Evolutionary conservation across 2,888 invertebrate species (phyloP), one percentile per base, ranked within the genome.

Genomic region (Megastigmus dorsalis): DNA sequence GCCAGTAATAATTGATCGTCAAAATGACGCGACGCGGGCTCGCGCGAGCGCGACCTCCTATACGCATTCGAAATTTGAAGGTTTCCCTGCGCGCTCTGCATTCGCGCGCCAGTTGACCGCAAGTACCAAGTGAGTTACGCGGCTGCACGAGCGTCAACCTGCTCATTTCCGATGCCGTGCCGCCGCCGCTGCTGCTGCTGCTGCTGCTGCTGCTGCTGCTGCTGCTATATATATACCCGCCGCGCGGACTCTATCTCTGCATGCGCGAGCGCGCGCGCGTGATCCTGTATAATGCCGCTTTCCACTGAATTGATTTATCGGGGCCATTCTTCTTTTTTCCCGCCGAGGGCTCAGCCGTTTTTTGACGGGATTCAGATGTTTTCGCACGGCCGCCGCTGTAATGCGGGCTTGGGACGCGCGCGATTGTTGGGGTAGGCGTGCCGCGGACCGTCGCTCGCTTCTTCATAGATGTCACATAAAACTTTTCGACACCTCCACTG

Each of bases 1-100:
- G 74, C 69, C 50, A 38, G 74, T 70, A 78, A 82, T 82, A 81
- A 82, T 82, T 82, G 79, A 81, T 81, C 79, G 77, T 76, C 70
- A 75, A 78, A 81, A 73, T 79, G 78, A 68, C 74, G 48, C 67
- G 78, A 68, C 74, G 48, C 67, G 73, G 59, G 7, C 15, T 10
- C 7, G 18, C 23, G 28, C 20, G 48, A n/a, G n/a, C n/a, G n/a
- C n/a, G n/a, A n/a, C n/a, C n/a, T n/a, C n/a, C n/a, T n/a, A 26
- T 62, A 36, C 7, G 38, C 9, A 38, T 63, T 57, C 52, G 26
- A 72, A 66, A 66, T 72, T 72, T 59, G 52, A 43, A 72, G 65
- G 66, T 50, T 63, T 48, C 48, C 45, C 57, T n/a, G n/a, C n/a
- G n/a, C n/a, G n/a, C n/a, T n/a, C n/a, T n/a, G 57, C 55, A 71